Conservation (phyloP, 2,888 invertebrate species). For the Mechanitis mazaeus region DNA sequence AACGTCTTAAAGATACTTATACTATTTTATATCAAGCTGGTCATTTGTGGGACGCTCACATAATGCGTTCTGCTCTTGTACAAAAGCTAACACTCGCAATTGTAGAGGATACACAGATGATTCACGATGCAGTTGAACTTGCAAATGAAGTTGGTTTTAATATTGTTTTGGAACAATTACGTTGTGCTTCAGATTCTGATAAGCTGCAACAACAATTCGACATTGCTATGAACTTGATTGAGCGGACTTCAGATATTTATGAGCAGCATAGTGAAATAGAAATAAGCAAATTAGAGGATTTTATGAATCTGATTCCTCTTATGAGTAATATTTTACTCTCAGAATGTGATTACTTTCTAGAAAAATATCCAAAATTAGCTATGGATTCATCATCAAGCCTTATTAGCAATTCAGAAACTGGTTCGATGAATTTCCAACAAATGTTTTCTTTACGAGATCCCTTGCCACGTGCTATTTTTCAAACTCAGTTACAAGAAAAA, state of each 20-base stretch:
- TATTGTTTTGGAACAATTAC: conserved; percentile 52
- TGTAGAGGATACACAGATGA: conserved; percentile 59
- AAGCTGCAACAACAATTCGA: conserved; percentile 48
- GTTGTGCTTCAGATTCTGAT: conserved; percentile 45
- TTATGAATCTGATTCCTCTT: conserved; percentile 42
- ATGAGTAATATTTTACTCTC: conserved; percentile 50
- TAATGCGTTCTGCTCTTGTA: conserved; percentile 51
- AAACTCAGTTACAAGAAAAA: conserved; percentile 51
- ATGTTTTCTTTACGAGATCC: conserved; percentile 23
- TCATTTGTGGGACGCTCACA: conserved; percentile 60
- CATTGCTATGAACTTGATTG: conserved; percentile 38
- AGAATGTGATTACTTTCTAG: conserved; percentile 54
- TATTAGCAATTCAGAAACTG: conserved; percentile 19
- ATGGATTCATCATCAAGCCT: conserved; percentile 16
- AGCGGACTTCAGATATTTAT: conserved; percentile 45
- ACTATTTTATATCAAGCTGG: conserved; percentile 50
- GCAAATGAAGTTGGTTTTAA: conserved; percentile 52
- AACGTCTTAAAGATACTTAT: conserved; percentile 51
- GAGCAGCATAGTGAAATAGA: conserved; percentile 49
- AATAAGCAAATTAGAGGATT: conserved; percentile 51
- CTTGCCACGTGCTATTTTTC: conserved; percentile 42
- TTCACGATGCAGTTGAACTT: conserved; percentile 49
- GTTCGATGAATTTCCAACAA: conserved; percentile 25
- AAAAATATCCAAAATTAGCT: conserved; percentile 44
- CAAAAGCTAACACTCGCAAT: conserved; percentile 58